phyloP scores from a whole-genome alignment of 2,113 vertebrate genomes.

The Ammodytes marinus region DNA sequence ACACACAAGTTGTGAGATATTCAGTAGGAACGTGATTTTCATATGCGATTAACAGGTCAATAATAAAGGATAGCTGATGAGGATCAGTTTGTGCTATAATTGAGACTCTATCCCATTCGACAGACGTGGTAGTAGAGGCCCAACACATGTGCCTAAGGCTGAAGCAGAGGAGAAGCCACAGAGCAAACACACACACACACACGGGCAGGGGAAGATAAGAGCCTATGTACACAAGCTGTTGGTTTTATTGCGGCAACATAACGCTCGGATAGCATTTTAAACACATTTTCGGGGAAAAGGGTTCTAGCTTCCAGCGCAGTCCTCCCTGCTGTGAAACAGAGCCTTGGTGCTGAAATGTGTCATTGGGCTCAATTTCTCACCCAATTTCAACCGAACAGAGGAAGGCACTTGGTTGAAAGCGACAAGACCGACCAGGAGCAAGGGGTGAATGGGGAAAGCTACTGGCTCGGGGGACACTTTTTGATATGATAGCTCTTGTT shows the following conservation, averaged over 20 bases:
- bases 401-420: slow-evolving; percentile 39
- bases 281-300: slow-evolving; percentile 63
- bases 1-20: slow-evolving; percentile 33
- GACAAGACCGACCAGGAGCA: slow-evolving; percentile 49
- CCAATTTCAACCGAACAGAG: slow-evolving; percentile 50
- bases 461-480: slow-evolving; percentile 17
- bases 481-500: slow-evolving; percentile 45
- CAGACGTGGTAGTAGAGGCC: slow-evolving; percentile 44
- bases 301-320: slow-evolving; percentile 48
- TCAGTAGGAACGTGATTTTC: slow-evolving; percentile 26
- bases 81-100: slow-evolving; percentile 51
- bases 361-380: slow-evolving; percentile 71
- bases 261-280: slow-evolving; percentile 70
- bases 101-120: slow-evolving; percentile 44
- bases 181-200: slow-evolving; percentile 72
- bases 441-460: slow-evolving; percentile 21
- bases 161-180: slow-evolving; percentile 67
- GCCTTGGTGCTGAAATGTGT: slow-evolving; percentile 61
- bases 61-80: slow-evolving; percentile 44
- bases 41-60: slow-evolving; percentile 16
- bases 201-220: slow-evolving; percentile 77
- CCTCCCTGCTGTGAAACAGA: slow-evolving; percentile 54
- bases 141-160: slow-evolving; percentile 68
- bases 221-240: slow-evolving; percentile 79
- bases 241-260: slow-evolving; percentile 79